Evolutionary conservation across 2,888 invertebrate genomes (phyloP), one percentile per base, ranked within the genome.

Genomic region (Erebia palarica): DNA sequence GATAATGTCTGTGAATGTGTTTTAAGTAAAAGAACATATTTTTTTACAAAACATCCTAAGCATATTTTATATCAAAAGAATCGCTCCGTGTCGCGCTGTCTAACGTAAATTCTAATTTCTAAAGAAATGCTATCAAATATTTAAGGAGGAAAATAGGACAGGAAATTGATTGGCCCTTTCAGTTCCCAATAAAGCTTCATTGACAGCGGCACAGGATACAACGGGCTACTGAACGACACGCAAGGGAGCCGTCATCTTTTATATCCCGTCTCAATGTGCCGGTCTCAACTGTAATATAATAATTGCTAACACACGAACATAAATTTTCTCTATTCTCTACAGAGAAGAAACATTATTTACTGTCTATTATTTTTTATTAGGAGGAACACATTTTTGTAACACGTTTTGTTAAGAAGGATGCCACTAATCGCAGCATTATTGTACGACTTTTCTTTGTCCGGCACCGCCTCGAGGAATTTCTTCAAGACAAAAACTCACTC

Each of bases 151-250:
- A 85, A 86, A 85, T 83, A 83, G 81, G 78, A 80, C 80, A 79
- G 82, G 81, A 86, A 84, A 88, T 87, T 85, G 87, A 87, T 86
- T 84, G 85, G 82, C 80, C 78, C 78, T 82, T 85, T 81, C 81
- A 81, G 80, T 84, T 83, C 82, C 83, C 85, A 88, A 86, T 89
- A 88, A 85, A 81, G 82, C 75, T 78, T 76, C 74, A 76, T 76
- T 81, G 86, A 86, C 87, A 87, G 86, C 85, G 79, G 81, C 82
- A 81, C 77, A 78, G 77, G 78, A 81, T 84, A 81, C 77, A 77
- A 76, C 70, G 77, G 78, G 74, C 77, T 75, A 76, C 75, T 64
- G 76, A 80, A 84, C 80, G 81, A 79, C 78, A 71, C 85, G 71
- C 80, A 67, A 67, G 89, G 85, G 90, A 85, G 78, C 73, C 84